Evolutionary conservation across 2,888 invertebrate genomes (phyloP).

Genomic region (Catocala fraxini): DNA sequence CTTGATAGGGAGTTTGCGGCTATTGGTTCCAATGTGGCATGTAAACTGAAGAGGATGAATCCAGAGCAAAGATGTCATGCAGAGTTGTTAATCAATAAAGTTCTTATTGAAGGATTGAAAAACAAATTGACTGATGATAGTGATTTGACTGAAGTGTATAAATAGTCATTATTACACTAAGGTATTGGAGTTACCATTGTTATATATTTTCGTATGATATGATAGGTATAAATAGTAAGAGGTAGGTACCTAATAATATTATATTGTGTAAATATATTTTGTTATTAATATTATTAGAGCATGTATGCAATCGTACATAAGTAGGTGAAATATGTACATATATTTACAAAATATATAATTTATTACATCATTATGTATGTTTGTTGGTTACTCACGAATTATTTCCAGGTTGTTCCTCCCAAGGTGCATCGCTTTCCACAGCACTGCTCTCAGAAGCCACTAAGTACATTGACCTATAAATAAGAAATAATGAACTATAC

Average conservation of each 20-base stretch:
- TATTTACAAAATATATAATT: too few relatives aligned
- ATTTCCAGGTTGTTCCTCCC: slow-evolving; percentile 73
- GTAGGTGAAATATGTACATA: too few relatives aligned
- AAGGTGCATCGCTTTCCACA: slow-evolving; percentile 78
- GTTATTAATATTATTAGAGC: too few relatives aligned
- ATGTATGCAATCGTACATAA: too few relatives aligned
- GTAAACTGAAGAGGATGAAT: slow-evolving; percentile 60
- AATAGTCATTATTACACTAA: background rate
- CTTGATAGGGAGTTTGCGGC: slow-evolving; percentile 55
- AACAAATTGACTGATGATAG: slow-evolving; percentile 55
- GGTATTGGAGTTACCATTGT: too few relatives aligned
- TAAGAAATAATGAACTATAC: background rate
- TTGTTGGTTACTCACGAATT: slow-evolving; percentile 71
- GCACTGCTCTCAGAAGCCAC: slow-evolving; percentile 84
- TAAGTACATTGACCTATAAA: slow-evolving; percentile 78
- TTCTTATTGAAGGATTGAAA: slow-evolving; percentile 56
- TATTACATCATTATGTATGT: background rate
- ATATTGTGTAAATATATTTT: too few relatives aligned
- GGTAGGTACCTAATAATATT: too few relatives aligned
- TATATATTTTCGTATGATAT: too few relatives aligned
- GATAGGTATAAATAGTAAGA: too few relatives aligned
- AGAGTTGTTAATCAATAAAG: slow-evolving; percentile 62
- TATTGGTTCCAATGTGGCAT: slow-evolving; percentile 59
- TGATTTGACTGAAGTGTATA: slow-evolving; percentile 53
- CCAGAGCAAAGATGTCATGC: slow-evolving; percentile 56